Base-by-base conservation (phyloP, 2,888 invertebrate species). In the Hymenopus coronatus region DNA sequence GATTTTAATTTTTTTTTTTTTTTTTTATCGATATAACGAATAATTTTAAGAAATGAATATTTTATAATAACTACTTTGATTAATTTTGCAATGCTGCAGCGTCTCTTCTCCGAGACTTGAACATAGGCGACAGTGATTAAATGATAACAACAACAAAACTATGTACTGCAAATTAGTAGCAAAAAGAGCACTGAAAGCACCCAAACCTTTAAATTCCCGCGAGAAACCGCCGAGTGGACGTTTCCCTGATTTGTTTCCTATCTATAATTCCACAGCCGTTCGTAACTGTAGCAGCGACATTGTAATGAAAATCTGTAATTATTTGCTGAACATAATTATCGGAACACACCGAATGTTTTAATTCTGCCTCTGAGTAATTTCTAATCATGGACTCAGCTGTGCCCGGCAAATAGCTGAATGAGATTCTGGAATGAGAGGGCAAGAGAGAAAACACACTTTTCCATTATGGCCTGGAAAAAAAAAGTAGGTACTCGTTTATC, bases 351-450 rank as follows among this genome's bases (percentile, higher is more conserved):
- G 82, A 85, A 27, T 28, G 28, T 28, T 86, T 86, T 86, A 86
- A 86, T 86, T 86, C 86, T 86, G 70, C 46, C 70, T 86, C 14
- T 20, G 86, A 70, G 85, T 86, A 86, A 86, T 86, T 86, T 28
- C 86, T 86, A 86, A 86, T 86, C 81, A 86, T 81, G 81, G 86
- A 81, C 82, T 83, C 88, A 88, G 83, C 83, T 88, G 83, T 70
- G 54, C 54, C 54, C 25, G 20, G 54, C 54, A 20, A 70, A 70
- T 70, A 70, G 54, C 54, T 70, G 54, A 70, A 70, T 70, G 54
- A 70, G 54, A 70, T 70, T 70, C 54, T 20, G 54, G 54, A 15
- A 25, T 15, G 54, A 70, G 54, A 70, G 54, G 15, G 54, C 54
- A 70, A 70, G 54, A 70, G 54, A 70, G 54, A 70, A 70, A 70